Percentiles rank a stretch among this genome's conserved stretches.
Conservation (phyloP, 2,888 invertebrate genomes). For the Pasiphila rectangulata region DNA sequence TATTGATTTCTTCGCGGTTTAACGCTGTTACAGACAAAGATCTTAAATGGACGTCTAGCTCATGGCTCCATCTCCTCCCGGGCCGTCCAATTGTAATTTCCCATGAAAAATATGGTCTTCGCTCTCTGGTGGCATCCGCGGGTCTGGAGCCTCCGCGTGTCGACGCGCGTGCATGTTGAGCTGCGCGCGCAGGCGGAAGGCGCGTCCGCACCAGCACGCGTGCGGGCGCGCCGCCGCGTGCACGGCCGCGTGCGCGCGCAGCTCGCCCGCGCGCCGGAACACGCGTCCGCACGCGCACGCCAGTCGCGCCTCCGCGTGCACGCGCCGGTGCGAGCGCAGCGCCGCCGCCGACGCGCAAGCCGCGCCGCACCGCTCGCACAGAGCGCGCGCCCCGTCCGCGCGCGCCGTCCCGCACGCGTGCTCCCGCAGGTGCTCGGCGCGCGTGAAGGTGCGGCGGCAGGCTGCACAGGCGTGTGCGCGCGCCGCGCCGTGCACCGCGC, state of each 20-base stretch:
- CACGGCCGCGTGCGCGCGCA: conserved; percentile 75
- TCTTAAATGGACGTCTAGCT: too few relatives aligned
- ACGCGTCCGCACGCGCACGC: conserved; percentile 76
- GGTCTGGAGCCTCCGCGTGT: conserved; percentile 51
- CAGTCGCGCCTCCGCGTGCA: conserved; percentile 59
- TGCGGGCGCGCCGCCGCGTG: conserved; percentile 77
- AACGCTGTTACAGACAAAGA: too few relatives aligned
- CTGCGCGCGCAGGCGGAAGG: conserved; percentile 82
- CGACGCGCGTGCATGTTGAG: conserved; percentile 64
- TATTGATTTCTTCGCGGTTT: too few relatives aligned
- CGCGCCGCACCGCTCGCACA: conserved; percentile 79
- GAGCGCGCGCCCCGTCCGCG: conserved; percentile 55
- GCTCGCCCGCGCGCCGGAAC: conserved; percentile 77
- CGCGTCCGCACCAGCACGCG: conserved; percentile 69
- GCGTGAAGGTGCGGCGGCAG: conserved; percentile 73
- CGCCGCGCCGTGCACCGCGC: conserved; percentile 63
- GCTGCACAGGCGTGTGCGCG: conserved; percentile 72
- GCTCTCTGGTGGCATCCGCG: not conserved
- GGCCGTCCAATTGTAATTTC: too few relatives aligned
- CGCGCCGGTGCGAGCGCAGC: conserved; percentile 67
- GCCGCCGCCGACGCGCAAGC: conserved; percentile 76
- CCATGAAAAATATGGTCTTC: not conserved
- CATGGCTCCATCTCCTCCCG: too few relatives aligned
- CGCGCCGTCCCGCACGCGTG: conserved; percentile 74
- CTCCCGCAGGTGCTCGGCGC: conserved; percentile 70